phyloP scores from a whole-genome alignment of 2,113 vertebrate genomes.

The rat (Rattus norvegicus) region DNA sequence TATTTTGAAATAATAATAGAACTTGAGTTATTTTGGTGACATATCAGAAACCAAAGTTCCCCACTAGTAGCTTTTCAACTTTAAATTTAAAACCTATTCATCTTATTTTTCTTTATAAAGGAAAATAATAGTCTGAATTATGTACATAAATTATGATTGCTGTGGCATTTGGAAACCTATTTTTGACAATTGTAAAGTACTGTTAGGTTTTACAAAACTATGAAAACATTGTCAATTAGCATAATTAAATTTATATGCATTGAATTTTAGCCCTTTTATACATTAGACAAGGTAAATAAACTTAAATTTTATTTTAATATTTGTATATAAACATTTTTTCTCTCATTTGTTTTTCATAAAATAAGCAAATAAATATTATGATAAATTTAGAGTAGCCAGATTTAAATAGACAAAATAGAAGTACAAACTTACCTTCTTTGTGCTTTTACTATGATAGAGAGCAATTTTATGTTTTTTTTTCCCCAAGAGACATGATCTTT shows the following conservation, averaged over 20 bases:
- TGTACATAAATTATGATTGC: slow-evolving; percentile 30
- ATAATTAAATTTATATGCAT: slow-evolving; percentile 60
- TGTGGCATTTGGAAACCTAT: slow-evolving; percentile 5
- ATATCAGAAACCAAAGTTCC: neutral
- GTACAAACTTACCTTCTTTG: slow-evolving; percentile 33
- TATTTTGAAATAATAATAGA: neutral
- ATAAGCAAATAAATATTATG: slow-evolving; percentile 41
- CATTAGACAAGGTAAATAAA: slow-evolving; percentile 53
- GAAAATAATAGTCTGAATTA: slow-evolving; percentile 49
- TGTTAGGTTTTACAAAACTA: slow-evolving; percentile 53
- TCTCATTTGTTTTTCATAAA: slow-evolving; percentile 58
- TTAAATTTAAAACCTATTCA: slow-evolving; percentile 11
- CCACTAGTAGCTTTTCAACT: neutral
- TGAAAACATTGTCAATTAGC: slow-evolving; percentile 2
- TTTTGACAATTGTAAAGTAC: slow-evolving; percentile 35
- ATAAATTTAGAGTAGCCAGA: slow-evolving; percentile 26
- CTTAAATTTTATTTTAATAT: slow-evolving; percentile 53
- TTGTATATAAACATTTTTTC: slow-evolving; percentile 42
- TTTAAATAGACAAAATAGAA: slow-evolving; percentile 61
- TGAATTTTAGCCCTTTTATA: slow-evolving; percentile 65
- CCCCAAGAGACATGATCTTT: neutral
- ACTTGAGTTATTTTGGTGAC: slow-evolving; percentile 29
- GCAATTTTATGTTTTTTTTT: slow-evolving; percentile 36
- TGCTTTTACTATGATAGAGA: slow-evolving; percentile 51
- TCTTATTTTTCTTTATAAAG: slow-evolving; percentile 34